A percentile compares a stretch with the other conserved stretches of the same genome.
Conservation (phyloP, 2,797 vertebrate genomes). For the Crocodylus rhombifer region DNA sequence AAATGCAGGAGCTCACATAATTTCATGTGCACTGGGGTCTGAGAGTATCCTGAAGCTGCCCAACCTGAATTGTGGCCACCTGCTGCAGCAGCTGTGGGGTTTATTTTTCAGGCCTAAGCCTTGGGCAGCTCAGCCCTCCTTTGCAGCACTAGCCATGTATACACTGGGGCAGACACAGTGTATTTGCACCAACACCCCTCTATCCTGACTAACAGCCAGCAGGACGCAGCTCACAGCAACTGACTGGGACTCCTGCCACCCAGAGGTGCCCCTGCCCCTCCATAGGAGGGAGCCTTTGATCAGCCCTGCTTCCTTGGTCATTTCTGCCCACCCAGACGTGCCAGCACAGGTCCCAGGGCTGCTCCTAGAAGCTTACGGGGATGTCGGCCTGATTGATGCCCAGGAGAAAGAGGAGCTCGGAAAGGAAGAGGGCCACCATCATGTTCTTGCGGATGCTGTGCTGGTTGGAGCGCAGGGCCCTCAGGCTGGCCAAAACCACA, state of each 20-base stretch:
- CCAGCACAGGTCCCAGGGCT: no score
- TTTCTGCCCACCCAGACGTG: background rate
- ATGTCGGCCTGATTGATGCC: constrained; percentile 96
- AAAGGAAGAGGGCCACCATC: constrained; percentile 87
- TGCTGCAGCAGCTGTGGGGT: no score
- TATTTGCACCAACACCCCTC: no score
- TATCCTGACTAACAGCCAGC: no score
- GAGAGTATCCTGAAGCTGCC: background rate
- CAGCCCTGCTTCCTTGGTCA: background rate
- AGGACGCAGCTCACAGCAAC: background rate
- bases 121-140: no score
- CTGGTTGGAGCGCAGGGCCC: constrained; percentile 89
- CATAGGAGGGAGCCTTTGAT: no score
- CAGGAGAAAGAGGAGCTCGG: constrained; percentile 92
- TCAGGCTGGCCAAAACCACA: constrained; percentile 87
- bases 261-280: background rate
- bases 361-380: constrained; percentile 80
- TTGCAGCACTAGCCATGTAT: no score
- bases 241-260: background rate
- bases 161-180: no score
- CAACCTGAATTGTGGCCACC: background rate
- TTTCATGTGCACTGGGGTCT: no score
- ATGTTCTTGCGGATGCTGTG: constrained; percentile 91
- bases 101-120: no score
- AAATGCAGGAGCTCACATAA: no score